Percentiles rank a stretch among this genome's conserved stretches.
phyloP scores from a whole-genome alignment of 2,113 vertebrate species.

The Suncus etruscus region DNA sequence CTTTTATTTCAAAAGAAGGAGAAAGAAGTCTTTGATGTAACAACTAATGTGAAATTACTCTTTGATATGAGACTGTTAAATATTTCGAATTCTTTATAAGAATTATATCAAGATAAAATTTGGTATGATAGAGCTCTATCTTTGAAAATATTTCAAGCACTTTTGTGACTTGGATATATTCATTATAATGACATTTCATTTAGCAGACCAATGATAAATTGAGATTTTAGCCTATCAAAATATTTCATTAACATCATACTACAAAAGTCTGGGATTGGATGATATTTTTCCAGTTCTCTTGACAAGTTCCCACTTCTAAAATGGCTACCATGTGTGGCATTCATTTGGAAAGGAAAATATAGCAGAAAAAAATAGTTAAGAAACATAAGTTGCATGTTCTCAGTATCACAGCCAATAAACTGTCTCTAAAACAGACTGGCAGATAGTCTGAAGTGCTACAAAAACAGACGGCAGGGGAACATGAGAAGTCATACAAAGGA shows the following conservation, averaged over 20 bases:
- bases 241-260: constrained; percentile 78
- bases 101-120: constrained; percentile 18
- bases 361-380: constrained; percentile 67
- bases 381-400: constrained; percentile 78
- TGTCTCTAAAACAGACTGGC: constrained; percentile 81
- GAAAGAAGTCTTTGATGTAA: background rate
- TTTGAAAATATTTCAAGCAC: constrained; percentile 55
- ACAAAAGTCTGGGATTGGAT: constrained; percentile 51
- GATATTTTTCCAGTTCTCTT: constrained; percentile 60
- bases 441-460: constrained; percentile 71
- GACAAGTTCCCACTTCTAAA: constrained; percentile 73
- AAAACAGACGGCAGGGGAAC: constrained; percentile 66
- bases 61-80: constrained; percentile 17
- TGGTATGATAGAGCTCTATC: constrained; percentile 3
- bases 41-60: constrained; percentile 7
- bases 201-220: constrained; percentile 60
- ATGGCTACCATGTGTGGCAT: constrained; percentile 75
- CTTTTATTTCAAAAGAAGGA: no score
- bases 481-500: background rate
- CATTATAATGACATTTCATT: constrained; percentile 55
- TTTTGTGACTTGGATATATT: constrained; percentile 61
- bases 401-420: constrained; percentile 79
- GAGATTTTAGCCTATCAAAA: constrained; percentile 68
- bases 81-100: constrained; percentile 40
- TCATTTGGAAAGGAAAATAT: constrained; percentile 79